phyloP scores from a whole-genome alignment of 2,113 vertebrate species.

The Megatriorchis doriae region DNA sequence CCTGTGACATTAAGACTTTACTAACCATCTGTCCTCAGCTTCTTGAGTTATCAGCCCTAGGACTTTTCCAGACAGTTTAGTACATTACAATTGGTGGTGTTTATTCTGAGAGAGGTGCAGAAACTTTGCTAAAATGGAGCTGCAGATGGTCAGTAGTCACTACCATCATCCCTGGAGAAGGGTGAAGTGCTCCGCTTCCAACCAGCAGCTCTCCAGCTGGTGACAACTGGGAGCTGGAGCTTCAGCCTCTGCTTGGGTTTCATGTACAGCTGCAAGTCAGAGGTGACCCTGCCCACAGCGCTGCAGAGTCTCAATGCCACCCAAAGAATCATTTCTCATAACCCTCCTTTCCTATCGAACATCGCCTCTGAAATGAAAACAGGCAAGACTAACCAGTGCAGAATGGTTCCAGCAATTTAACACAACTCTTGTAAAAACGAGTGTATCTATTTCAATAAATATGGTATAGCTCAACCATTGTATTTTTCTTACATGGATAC shows the following conservation, averaged over 20 bases:
- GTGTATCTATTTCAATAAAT: constrained; percentile 55
- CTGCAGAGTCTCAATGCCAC: constrained; percentile 53
- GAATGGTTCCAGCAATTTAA: constrained; percentile 59
- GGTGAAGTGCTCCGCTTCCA: not conserved
- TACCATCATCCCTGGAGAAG: not conserved
- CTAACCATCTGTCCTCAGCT: constrained; percentile 20
- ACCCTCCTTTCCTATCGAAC: not conserved
- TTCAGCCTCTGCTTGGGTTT: constrained; percentile 17
- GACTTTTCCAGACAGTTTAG: not conserved
- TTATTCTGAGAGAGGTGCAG: constrained; percentile 30
- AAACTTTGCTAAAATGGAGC: constrained; percentile 33
- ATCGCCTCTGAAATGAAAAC: constrained; percentile 52
- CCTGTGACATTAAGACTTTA: constrained; percentile 57
- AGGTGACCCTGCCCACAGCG: constrained; percentile 27
- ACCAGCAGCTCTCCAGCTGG: constrained; percentile 29
- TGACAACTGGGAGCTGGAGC: not conserved
- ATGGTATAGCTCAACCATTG: constrained; percentile 24
- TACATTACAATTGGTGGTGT: not conserved
- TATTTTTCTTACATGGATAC: constrained; percentile 49
- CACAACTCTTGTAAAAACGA: constrained; percentile 58
- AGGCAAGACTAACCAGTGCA: constrained; percentile 64
- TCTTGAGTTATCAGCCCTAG: not conserved
- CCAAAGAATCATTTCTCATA: constrained; percentile 43
- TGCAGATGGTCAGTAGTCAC: constrained; percentile 34
- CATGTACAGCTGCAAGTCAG: not conserved